These are phyloP conservation scores for Ceuthmochares aereus DNA, from an alignment of 2,113 vertebrate genomes.

Conservation along the genomic window DNA sequence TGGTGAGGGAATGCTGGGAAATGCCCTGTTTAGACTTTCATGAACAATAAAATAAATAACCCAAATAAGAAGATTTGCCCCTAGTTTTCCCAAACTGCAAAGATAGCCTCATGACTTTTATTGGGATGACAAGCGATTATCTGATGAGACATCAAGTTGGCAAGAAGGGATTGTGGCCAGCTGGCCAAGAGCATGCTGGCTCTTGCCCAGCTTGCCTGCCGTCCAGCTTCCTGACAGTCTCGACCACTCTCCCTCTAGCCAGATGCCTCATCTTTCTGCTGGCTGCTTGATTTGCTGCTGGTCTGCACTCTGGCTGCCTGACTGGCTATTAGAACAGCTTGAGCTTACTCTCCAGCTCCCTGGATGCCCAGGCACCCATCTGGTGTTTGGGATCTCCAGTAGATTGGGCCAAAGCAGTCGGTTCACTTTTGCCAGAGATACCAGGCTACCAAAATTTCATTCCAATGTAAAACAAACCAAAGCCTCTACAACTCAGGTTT, in stretches of 20 bases:
- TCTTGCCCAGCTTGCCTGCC: neutral
- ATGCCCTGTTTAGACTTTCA: neutral
- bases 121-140: neutral
- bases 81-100: neutral
- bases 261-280: neutral
- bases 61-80: neutral
- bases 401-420: neutral
- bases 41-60: neutral
- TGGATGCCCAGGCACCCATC: neutral
- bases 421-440: neutral
- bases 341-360: neutral
- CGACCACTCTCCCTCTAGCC: neutral
- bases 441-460: neutral
- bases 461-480: neutral
- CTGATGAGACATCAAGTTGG: neutral
- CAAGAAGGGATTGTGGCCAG: neutral
- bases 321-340: neutral
- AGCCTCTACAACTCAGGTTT: neutral
- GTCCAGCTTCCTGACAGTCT: neutral
- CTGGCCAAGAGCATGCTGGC: neutral
- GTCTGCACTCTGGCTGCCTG: accelerated
- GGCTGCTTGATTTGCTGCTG: neutral
- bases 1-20: neutral
- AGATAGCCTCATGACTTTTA: neutral
- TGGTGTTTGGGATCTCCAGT: neutral